Evolutionary conservation across 2,113 vertebrate species (phyloP).

Genomic region (Amphiprion ocellaris): DNA sequence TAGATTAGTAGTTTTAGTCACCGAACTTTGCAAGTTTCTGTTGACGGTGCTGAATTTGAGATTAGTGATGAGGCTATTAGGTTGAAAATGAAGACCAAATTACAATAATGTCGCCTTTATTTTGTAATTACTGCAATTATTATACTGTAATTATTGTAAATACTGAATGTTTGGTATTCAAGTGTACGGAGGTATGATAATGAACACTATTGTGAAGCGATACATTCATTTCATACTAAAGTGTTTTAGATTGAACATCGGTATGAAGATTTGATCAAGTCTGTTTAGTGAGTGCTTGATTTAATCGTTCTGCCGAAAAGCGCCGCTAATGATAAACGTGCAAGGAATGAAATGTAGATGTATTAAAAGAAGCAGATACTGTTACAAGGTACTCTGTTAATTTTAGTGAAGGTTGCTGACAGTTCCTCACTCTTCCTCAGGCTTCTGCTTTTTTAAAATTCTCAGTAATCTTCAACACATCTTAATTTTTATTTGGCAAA

Average conservation of each 20-base stretch:
- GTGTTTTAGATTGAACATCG: not conserved
- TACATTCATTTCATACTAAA: not conserved
- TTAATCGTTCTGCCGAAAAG: not conserved
- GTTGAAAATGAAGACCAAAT: constrained; percentile 58
- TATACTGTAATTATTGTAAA: constrained; percentile 68
- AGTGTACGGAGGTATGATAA: constrained; percentile 23
- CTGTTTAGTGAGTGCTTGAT: not conserved
- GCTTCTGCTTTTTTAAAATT: too few species aligned
- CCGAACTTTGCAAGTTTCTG: constrained; percentile 26
- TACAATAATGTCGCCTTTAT: constrained; percentile 53
- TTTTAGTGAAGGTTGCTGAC: too few species aligned
- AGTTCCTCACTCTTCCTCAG: too few species aligned
- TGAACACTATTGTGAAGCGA: constrained; percentile 22
- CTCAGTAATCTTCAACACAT: too few species aligned
- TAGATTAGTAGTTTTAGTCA: constrained; percentile 20
- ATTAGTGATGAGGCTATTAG: constrained; percentile 52
- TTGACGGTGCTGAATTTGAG: constrained; percentile 26
- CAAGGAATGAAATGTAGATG: not conserved
- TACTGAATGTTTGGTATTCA: constrained; percentile 51
- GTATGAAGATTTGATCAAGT: constrained; percentile 4
- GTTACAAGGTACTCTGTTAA: too few species aligned
- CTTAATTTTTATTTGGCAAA: too few species aligned
- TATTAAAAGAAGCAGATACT: too few species aligned
- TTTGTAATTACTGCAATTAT: constrained; percentile 65
- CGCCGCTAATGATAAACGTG: not conserved